Conservation (phyloP, 2,888 invertebrate species). For the Tetropium fuscum region DNA sequence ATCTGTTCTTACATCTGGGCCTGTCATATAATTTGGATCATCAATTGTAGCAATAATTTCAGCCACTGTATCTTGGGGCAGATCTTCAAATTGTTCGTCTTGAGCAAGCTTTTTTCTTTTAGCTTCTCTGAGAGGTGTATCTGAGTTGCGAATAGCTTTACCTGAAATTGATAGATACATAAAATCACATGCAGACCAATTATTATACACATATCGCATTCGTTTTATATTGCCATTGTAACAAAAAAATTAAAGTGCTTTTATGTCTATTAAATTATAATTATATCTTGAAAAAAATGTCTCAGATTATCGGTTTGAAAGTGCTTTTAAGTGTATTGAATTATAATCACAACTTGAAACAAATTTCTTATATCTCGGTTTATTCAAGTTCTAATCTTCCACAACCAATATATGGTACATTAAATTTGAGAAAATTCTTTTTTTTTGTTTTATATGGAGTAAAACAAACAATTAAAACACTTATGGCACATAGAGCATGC, state of each 20-base stretch:
- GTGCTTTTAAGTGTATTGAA: too few relatives aligned
- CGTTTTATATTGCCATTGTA: neutral
- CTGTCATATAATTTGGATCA: conserved; percentile 87
- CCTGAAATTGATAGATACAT: conserved; percentile 12
- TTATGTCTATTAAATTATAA: too few relatives aligned
- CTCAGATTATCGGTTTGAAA: too few relatives aligned
- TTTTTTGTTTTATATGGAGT: too few relatives aligned
- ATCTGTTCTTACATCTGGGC: conserved; percentile 75
- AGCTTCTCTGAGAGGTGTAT: conserved; percentile 58
- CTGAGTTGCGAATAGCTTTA: conserved; percentile 34
- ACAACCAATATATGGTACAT: too few relatives aligned
- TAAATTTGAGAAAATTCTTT: too few relatives aligned
- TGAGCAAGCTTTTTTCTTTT: conserved; percentile 62
- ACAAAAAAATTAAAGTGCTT: neutral
- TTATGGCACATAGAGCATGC: too few relatives aligned
- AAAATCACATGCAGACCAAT: neutral
- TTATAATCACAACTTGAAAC: too few relatives aligned
- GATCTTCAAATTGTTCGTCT: conserved; percentile 75
- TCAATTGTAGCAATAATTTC: conserved; percentile 86
- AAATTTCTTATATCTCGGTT: too few relatives aligned
- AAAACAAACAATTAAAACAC: too few relatives aligned
- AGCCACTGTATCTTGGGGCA: conserved; percentile 82
- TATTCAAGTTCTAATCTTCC: too few relatives aligned
- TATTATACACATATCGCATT: neutral
- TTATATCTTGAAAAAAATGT: too few relatives aligned